Evolutionary conservation across 2,113 vertebrate genomes (phyloP).

Genomic region (Vulpes vulpes): DNA sequence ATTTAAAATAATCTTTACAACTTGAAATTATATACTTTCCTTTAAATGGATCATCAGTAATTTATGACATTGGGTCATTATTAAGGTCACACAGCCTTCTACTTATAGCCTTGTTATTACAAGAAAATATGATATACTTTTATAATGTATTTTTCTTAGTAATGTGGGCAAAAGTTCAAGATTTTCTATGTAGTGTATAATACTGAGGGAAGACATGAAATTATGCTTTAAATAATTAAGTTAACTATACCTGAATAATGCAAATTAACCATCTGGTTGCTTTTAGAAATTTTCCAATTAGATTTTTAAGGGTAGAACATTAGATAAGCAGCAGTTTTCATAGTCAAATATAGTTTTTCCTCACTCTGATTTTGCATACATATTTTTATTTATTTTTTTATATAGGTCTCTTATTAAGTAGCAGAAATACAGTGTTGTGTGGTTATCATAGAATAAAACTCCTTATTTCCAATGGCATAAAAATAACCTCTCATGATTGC

Average conservation of each 20-base stretch:
- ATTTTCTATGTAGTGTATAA: neutral
- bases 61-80: neutral
- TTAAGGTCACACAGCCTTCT: neutral
- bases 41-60: constrained; percentile 14
- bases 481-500: neutral
- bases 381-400: constrained; percentile 23
- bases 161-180: neutral
- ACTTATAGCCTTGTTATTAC: neutral
- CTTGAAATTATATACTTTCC: neutral
- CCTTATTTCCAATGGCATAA: constrained; percentile 14
- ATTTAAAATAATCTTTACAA: constrained; percentile 40
- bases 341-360: neutral
- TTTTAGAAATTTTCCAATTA: constrained; percentile 36
- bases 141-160: neutral
- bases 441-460: constrained; percentile 1
- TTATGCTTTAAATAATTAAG: neutral
- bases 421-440: neutral
- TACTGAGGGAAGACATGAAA: neutral
- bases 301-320: constrained; percentile 25
- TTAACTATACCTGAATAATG: neutral
- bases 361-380: neutral
- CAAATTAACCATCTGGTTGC: neutral
- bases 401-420: neutral
- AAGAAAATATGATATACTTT: neutral
- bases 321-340: neutral